phyloP scores from a whole-genome alignment of 2,797 vertebrate species.

The Anabacerthia variegaticeps region DNA sequence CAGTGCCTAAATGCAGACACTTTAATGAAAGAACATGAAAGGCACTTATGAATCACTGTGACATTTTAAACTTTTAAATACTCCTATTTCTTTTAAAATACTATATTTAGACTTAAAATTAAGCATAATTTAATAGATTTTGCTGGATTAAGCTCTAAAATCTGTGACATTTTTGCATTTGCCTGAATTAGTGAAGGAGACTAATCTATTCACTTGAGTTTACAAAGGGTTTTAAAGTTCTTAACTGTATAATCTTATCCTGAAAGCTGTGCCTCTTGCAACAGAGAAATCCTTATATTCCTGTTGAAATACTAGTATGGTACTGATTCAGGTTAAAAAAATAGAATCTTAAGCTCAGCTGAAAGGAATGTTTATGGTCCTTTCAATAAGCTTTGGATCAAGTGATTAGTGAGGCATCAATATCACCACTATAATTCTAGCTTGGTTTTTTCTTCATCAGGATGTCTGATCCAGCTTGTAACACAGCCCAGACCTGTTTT shows the following conservation, averaged over 20 bases:
- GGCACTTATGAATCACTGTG: neutral
- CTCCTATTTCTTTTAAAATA: neutral
- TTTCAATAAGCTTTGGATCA: constrained; percentile 32
- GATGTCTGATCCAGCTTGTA: neutral
- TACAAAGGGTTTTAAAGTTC: neutral
- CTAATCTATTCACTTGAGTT: neutral
- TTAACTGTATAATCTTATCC: neutral
- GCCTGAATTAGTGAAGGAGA: neutral
- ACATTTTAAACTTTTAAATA: neutral
- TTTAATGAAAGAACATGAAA: neutral
- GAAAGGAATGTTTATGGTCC: neutral
- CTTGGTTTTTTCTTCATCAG: neutral
- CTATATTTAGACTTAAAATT: neutral
- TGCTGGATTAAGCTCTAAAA: neutral
- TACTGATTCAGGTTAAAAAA: constrained; percentile 23
- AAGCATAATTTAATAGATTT: neutral
- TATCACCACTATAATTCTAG: neutral
- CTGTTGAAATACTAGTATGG: neutral
- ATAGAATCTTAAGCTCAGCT: neutral
- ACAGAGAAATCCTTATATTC: neutral
- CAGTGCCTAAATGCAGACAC: neutral
- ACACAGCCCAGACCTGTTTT: neutral
- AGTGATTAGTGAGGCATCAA: constrained; percentile 30
- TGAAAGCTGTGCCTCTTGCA: neutral
- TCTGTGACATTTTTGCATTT: neutral